Evolutionary conservation across 1,140 invertebrate species (phyloP).

Genomic region (Rhagoletis zephyria): DNA sequence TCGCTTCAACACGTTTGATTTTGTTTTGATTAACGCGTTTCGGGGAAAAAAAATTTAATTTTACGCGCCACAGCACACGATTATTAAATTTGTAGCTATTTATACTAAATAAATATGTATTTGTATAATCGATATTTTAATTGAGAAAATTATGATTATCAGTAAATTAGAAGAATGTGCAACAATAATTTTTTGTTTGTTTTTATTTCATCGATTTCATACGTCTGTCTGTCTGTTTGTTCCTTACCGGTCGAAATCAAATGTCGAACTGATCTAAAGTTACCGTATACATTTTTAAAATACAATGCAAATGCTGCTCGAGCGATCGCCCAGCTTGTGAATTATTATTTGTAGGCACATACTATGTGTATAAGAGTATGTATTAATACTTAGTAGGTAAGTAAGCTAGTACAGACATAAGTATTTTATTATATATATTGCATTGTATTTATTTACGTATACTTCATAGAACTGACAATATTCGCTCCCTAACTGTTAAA

Average conservation of each 20-base stretch:
- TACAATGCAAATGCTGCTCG: slow-evolving; percentile 46
- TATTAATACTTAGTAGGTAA: background rate
- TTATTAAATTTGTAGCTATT: background rate
- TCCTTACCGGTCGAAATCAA: slow-evolving; percentile 47
- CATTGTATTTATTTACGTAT: slow-evolving; percentile 18
- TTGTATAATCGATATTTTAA: background rate
- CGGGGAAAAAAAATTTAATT: background rate
- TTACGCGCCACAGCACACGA: background rate
- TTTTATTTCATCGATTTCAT: background rate
- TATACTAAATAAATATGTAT: background rate
- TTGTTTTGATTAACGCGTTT: background rate
- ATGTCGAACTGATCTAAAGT: slow-evolving; percentile 49
- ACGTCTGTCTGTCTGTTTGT: slow-evolving; percentile 16
- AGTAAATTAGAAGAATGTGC: background rate
- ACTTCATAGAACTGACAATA: slow-evolving; percentile 46
- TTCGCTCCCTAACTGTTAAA: background rate
- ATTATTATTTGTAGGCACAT: background rate
- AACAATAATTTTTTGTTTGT: background rate
- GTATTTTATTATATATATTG: background rate
- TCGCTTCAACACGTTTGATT: background rate
- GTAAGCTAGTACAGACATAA: background rate
- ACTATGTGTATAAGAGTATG: background rate
- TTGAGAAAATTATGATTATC: background rate
- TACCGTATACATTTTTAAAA: slow-evolving; percentile 46
- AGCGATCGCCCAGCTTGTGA: slow-evolving; percentile 17